Evolutionary conservation across 2,888 invertebrate species (phyloP).

Genomic region (Volucella bombylans): DNA sequence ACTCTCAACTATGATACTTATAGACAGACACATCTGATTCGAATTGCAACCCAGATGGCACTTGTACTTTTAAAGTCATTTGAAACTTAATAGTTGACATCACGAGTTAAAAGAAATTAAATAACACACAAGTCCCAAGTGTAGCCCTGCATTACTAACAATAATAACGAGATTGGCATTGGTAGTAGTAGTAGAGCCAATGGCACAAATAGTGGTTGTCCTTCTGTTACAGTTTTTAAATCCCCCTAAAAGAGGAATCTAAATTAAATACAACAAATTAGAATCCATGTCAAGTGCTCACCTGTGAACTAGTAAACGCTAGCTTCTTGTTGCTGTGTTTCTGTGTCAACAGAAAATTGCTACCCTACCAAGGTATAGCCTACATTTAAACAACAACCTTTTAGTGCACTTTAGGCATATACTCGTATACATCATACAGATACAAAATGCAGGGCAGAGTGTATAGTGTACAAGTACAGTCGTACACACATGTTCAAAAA

Average conservation of each 20-base stretch:
- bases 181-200: too few species aligned
- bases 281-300: conserved; percentile 69
- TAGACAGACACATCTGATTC: too few species aligned
- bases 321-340: conserved; percentile 1
- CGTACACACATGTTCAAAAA: too few species aligned
- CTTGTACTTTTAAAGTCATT: too few species aligned
- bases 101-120: too few species aligned
- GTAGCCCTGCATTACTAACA: too few species aligned
- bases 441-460: conserved; percentile 1
- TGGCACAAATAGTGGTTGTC: too few species aligned
- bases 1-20: too few species aligned
- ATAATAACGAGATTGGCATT: too few species aligned
- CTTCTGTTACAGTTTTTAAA: neutral
- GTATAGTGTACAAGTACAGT: neutral
- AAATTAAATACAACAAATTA: conserved; percentile 68
- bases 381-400: conserved; percentile 55
- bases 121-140: too few species aligned
- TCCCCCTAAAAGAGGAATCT: conserved; percentile 24
- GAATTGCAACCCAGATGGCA: too few species aligned
- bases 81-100: too few species aligned
- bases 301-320: conserved; percentile 61
- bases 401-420: conserved; percentile 40
- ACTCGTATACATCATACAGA: conserved; percentile 8
- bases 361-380: conserved; percentile 33
- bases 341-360: conserved; percentile 39